Evolutionary conservation across 2,113 vertebrate species (phyloP), one percentile per base, ranked within the genome.

Genomic region (Plectropomus leopardus): DNA sequence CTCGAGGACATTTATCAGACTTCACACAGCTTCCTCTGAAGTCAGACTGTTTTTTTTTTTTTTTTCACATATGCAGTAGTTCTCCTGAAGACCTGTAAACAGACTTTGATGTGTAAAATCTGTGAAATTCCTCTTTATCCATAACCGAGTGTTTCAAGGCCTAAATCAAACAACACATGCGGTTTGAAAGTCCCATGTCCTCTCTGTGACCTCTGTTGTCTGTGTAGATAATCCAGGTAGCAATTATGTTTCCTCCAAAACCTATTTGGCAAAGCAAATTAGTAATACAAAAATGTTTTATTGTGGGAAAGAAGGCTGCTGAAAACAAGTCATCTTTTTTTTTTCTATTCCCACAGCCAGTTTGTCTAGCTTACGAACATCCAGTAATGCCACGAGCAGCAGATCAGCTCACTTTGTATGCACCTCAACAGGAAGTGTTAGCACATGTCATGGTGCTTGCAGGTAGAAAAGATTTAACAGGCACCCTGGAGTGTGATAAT

Each of bases 401-500:
- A 42, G 60, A 42, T 42, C 7, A 32, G 59, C 58, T 71, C 44
- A 51, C 70, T 50, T 48, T 21, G 24, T 24, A 57, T 57, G 30
- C 58, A 21, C 15, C 14, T 24, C 44, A 3, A 45, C 15, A 47
- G 5, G 28, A 54, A 36, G 28, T 54, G 55, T 42, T 76, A 21
- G 13, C 63, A 47, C 36, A 71, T 57, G 36, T 70, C 50, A 42
- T 7, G 3, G 13, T 54, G 66, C 44, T 76, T 3, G 16, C 14
- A 51, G 58, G 51, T 30, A 42, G 24, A 13, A 66, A 51, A 16
- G 10, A 30, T 58, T 44, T n/a, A 72, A 36, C 14, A 40, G 36
- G 23, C 61, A n/a, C 50, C 55, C 54, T 6, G 74, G 0, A 47
- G 68, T 40, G 68, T 3, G 21, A 60, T 72, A 73, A 78, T 73